Conservation (phyloP, 2,888 invertebrate species). For the Xestobium rufovillosum region DNA sequence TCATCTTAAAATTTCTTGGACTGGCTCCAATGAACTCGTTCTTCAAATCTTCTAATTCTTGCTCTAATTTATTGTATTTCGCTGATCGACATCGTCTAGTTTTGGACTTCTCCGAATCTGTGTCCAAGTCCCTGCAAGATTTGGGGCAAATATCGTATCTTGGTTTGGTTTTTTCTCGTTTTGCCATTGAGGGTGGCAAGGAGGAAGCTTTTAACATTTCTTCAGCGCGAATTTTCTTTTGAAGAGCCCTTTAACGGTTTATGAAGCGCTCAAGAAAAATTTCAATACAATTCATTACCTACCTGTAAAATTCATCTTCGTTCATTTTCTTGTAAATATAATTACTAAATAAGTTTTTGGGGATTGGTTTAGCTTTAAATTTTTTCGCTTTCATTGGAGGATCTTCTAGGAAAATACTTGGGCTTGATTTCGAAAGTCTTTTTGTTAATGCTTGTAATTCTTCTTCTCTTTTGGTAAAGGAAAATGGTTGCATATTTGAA, state of each 20-base stretch:
- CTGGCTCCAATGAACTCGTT: slow-evolving; percentile 42
- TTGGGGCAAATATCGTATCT: slow-evolving; percentile 38
- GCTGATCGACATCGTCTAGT: slow-evolving; percentile 34
- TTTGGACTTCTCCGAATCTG: slow-evolving; percentile 27
- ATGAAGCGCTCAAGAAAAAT: too few species aligned
- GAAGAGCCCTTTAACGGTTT: slow-evolving; percentile 49
- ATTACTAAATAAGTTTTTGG: slow-evolving; percentile 62
- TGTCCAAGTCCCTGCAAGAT: slow-evolving; percentile 30
- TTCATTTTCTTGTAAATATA: slow-evolving; percentile 63
- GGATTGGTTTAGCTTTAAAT: slow-evolving; percentile 62
- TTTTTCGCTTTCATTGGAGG: slow-evolving; percentile 45
- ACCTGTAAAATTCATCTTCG: slow-evolving; percentile 67
- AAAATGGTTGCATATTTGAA: slow-evolving; percentile 59
- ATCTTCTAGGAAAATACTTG: slow-evolving; percentile 36
- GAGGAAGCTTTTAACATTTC: slow-evolving; percentile 60
- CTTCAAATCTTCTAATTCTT: slow-evolving; percentile 37
- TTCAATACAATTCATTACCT: slow-evolving; percentile 11
- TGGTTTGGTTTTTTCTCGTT: slow-evolving; percentile 46
- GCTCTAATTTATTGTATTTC: slow-evolving; percentile 39
- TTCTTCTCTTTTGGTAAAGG: slow-evolving; percentile 54
- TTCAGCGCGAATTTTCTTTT: slow-evolving; percentile 61
- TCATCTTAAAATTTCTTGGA: slow-evolving; percentile 43
- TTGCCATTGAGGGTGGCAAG: slow-evolving; percentile 61
- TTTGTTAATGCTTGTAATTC: slow-evolving; percentile 42
- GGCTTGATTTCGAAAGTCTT: slow-evolving; percentile 39